phyloP scores from a whole-genome alignment of 2,797 vertebrate species.

The Rallus crepitans region DNA sequence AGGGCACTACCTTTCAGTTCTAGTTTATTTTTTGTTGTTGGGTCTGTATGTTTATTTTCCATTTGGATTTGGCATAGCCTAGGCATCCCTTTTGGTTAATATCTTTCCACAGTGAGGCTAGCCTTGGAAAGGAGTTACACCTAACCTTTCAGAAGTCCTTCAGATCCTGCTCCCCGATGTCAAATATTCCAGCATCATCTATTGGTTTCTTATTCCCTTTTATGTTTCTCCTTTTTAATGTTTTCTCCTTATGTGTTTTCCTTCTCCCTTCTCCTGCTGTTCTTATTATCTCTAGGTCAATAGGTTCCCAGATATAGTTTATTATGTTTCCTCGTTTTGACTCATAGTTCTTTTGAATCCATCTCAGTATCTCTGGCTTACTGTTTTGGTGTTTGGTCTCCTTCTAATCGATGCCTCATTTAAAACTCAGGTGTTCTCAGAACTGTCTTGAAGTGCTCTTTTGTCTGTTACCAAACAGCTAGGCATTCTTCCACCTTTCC shows the following conservation, averaged over 20 bases:
- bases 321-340: constrained; percentile 71
- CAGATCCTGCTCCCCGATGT: constrained; percentile 48
- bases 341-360: constrained; percentile 58
- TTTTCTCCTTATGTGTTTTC: constrained; percentile 48
- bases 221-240: constrained; percentile 64
- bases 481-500: constrained; percentile 26
- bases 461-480: constrained; percentile 41
- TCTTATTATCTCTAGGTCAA: constrained; percentile 71
- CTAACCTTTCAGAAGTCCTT: constrained; percentile 62
- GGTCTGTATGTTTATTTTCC: neutral
- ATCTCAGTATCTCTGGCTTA: constrained; percentile 18
- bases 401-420: constrained; percentile 67
- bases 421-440: constrained; percentile 46
- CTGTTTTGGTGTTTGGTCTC: constrained; percentile 45
- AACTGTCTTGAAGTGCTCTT: constrained; percentile 17
- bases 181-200: constrained; percentile 64
- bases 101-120: constrained; percentile 38
- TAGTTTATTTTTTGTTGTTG: neutral
- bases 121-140: constrained; percentile 23
- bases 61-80: neutral
- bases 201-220: constrained; percentile 67
- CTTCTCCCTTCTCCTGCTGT: constrained; percentile 60
- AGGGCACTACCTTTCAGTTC: neutral
- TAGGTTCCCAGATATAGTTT: constrained; percentile 62
- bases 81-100: constrained; percentile 43